Base-by-base conservation (phyloP, 2,888 invertebrate species). In the Brachycybe producta region DNA sequence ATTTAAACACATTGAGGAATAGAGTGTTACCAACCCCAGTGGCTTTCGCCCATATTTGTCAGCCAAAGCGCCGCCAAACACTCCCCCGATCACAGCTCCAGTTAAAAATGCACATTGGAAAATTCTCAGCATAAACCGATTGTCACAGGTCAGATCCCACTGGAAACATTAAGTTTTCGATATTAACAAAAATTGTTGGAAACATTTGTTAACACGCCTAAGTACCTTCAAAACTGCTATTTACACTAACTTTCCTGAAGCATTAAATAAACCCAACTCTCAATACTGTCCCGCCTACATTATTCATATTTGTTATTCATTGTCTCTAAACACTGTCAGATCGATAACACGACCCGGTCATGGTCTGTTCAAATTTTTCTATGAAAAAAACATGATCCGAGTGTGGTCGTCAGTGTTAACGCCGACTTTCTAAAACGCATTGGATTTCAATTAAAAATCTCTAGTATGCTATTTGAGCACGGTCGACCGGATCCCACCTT, bases 41-140 rank as follows among this genome's bases (percentile, higher is more conserved):
- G 52, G 51, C 26, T 55, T 49, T 1, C 57, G 43, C 1, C 57
- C 53, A 15, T 39, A 51, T 15, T 46, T 45, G 26, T 53, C 53
- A n/a, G 47, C 47, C 8, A 48, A 19, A 5, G 51, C 39, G 5
- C 53, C 53, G 15, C 46, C 47, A 15, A 53, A 51, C 5, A 51
- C 40, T 13, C 51, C 46, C 7, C 53, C 53, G 8, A 53, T 38
- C 30, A 50, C 51, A 17, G 49, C 47, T 13, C 53, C 53, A 24
- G 41, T 42, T 15, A 51, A 44, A 26, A 48, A 51, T 13, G 39
- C 24, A 7, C 51, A 48, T 23, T 47, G 46, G 23, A 39, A 46
- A 17, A 51, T 17, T 13, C 46, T 21, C 21, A 39, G 40, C 39
- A 47, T 19, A 40, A 47, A 51, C n/a, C 27, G 24, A 17, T 51